A percentile compares a stretch with the other conserved stretches of the same genome.
These are phyloP conservation scores for Eupeodes luniger DNA, from an alignment of 2,888 invertebrate species.

Conservation along the genomic window DNA sequence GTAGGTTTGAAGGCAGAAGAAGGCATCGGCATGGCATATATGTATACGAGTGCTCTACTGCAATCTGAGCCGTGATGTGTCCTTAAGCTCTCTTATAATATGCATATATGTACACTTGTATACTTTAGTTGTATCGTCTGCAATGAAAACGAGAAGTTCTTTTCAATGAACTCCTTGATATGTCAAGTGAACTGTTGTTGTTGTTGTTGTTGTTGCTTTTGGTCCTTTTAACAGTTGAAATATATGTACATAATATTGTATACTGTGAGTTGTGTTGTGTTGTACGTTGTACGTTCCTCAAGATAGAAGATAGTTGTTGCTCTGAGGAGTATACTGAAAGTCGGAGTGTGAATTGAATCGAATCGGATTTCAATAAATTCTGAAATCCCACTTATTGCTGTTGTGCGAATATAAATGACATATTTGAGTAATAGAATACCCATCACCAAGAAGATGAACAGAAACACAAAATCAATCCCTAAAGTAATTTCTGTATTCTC, in stretches of 20 bases:
- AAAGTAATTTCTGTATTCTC: conserved; percentile 43
- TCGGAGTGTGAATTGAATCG: conserved; percentile 30
- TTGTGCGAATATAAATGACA: conserved; percentile 39
- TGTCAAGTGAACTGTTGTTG: conserved; percentile 67
- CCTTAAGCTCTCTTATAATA: conserved; percentile 21
- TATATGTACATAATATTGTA: neutral
- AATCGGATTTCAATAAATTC: conserved; percentile 67
- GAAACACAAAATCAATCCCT: neutral
- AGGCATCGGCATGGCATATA: too few relatives aligned
- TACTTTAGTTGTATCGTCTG: conserved; percentile 5
- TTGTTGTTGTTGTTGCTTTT: conserved; percentile 26
- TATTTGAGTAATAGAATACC: conserved; percentile 40
- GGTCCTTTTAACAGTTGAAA: conserved; percentile 47
- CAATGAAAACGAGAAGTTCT: conserved; percentile 61
- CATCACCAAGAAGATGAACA: neutral
- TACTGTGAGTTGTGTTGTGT: neutral
- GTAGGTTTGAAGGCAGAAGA: neutral
- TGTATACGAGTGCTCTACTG: conserved; percentile 7
- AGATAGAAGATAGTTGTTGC: conserved; percentile 19
- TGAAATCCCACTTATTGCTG: conserved; percentile 42
- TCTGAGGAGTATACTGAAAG: neutral
- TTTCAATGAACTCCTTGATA: conserved; percentile 72
- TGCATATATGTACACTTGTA: neutral
- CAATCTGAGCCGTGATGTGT: conserved; percentile 22
- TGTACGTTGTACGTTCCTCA: neutral